Evolutionary conservation across 1,140 invertebrate genomes (phyloP).

Genomic region (Leptoteleia sp.): DNA sequence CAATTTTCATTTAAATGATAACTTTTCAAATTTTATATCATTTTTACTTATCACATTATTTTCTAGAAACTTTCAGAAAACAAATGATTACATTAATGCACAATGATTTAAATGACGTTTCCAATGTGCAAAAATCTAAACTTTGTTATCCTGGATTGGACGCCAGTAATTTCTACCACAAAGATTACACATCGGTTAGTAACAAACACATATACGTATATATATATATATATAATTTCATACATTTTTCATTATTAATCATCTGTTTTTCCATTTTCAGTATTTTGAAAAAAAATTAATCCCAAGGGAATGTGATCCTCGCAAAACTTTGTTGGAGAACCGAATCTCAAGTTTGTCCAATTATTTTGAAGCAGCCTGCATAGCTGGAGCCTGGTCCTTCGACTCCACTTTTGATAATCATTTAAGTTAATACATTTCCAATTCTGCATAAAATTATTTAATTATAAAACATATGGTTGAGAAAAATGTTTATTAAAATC

Average conservation of each 20-base stretch:
- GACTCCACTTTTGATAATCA: conserved; percentile 84
- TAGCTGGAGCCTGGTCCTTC: conserved; percentile 90
- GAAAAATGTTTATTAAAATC: no score
- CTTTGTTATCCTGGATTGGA: conserved; percentile 89
- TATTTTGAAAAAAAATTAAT: conserved; percentile 88
- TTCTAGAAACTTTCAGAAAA: conserved; percentile 83
- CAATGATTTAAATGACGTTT: conserved; percentile 82
- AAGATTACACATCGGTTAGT: conserved; percentile 48
- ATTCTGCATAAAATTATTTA: no score
- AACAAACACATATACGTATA: no score
- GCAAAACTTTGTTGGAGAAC: conserved; percentile 87
- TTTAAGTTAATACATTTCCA: conserved; percentile 87
- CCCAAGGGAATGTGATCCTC: conserved; percentile 84
- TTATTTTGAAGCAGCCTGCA: conserved; percentile 89
- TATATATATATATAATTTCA: no score
- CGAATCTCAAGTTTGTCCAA: conserved; percentile 85
- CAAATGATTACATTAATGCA: conserved; percentile 87
- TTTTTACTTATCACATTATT: no score
- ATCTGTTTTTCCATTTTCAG: no score
- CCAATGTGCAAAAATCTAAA: conserved; percentile 84
- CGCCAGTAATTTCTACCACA: not conserved
- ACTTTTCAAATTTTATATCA: no score
- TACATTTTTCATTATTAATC: no score
- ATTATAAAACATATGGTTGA: no score
- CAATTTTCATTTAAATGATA: no score